phyloP scores from a whole-genome alignment of 1,140 invertebrate genomes.

The Danaus melanippus region DNA sequence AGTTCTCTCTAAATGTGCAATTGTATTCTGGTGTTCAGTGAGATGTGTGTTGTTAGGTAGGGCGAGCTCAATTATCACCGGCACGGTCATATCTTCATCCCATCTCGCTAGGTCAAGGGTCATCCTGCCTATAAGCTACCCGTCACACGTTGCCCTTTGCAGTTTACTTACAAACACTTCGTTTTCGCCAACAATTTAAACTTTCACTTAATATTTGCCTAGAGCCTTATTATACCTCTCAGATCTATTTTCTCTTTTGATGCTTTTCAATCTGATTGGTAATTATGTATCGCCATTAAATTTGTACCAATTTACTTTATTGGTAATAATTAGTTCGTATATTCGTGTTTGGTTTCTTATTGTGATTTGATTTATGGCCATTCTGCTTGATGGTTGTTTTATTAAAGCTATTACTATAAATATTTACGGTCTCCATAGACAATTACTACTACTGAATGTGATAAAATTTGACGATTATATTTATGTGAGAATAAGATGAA shows the following conservation, averaged over 20 bases:
- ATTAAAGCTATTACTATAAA: neutral
- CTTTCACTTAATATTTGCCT: constrained; percentile 43
- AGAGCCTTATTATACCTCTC: constrained; percentile 19
- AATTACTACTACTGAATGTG: too few species aligned
- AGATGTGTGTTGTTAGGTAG: neutral
- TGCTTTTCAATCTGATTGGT: constrained; percentile 22
- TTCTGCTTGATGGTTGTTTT: neutral
- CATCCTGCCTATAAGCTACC: constrained; percentile 35
- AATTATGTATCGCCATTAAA: constrained; percentile 20
- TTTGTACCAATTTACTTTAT: constrained; percentile 10
- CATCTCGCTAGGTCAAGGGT: constrained; percentile 32
- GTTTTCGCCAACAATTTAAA: constrained; percentile 38
- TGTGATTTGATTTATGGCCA: too few species aligned
- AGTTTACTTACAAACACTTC: constrained; percentile 29
- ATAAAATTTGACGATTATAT: too few species aligned
- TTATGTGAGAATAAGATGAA: too few species aligned
- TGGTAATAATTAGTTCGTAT: too few species aligned
- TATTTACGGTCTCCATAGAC: too few species aligned
- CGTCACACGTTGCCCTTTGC: constrained; percentile 33
- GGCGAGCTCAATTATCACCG: constrained; percentile 29
- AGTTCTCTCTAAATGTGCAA: too few species aligned
- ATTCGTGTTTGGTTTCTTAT: too few species aligned
- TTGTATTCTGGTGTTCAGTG: too few species aligned
- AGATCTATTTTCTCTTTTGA: constrained; percentile 20
- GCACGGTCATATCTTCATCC: constrained; percentile 33